A percentile compares a stretch with the other conserved stretches of the same genome.
phyloP scores from a whole-genome alignment of 2,797 vertebrate species.

The Malacoctenus gilli region DNA sequence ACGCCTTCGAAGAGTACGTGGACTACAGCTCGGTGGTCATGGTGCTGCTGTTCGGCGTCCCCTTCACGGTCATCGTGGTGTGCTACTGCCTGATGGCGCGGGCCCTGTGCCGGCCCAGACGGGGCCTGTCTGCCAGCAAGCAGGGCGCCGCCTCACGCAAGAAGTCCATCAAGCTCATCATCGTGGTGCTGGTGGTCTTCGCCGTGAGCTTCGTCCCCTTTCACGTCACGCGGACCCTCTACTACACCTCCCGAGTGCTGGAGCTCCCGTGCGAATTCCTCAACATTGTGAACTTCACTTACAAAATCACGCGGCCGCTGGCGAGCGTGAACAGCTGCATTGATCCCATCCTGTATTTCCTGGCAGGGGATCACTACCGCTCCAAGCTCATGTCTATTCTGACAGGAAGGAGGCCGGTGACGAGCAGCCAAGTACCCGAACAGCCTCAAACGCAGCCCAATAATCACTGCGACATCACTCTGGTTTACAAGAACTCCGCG shows the following conservation, averaged over 20 bases:
- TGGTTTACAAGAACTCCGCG: conserved; percentile 57
- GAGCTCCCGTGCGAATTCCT: conserved; percentile 82
- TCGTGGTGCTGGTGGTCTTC: conserved; percentile 88
- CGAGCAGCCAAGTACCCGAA: conserved; percentile 31
- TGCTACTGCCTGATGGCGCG: conserved; percentile 92
- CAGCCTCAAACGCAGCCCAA: conserved; percentile 18
- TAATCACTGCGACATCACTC: conserved; percentile 47
- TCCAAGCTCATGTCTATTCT: conserved; percentile 75
- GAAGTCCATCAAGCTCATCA: conserved; percentile 89
- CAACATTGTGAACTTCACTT: conserved; percentile 91
- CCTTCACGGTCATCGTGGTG: conserved; percentile 86
- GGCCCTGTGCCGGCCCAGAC: conserved; percentile 77
- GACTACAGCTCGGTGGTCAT: conserved; percentile 89
- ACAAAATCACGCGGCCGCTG: conserved; percentile 93
- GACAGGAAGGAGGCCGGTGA: conserved; percentile 24
- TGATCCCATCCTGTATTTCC: conserved; percentile 92
- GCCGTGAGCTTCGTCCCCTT: conserved; percentile 93
- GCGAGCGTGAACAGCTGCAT: conserved; percentile 95
- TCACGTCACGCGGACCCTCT: conserved; percentile 91
- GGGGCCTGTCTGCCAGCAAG: conserved; percentile 63
- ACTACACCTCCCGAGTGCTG: conserved; percentile 90
- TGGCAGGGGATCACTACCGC: conserved; percentile 89
- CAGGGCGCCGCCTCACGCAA: conserved; percentile 70
- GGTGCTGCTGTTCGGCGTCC: conserved; percentile 89
- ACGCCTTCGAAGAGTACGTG: conserved; percentile 86